Evolutionary conservation across 2,113 vertebrate genomes (phyloP), one percentile per base, ranked within the genome.

Genomic region (Kobus ellipsiprymnus): DNA sequence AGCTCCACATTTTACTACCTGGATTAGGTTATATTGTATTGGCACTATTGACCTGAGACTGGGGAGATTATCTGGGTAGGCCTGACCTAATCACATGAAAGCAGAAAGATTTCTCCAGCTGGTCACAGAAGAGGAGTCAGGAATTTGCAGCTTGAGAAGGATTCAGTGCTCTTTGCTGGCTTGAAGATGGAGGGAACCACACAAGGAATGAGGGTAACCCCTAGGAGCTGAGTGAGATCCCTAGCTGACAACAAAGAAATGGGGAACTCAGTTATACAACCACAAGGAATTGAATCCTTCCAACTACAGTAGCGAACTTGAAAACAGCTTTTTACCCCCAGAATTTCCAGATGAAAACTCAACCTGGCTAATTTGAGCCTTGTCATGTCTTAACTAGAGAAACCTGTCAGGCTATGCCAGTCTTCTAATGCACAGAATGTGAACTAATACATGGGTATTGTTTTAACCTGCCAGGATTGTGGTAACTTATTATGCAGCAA

Each of bases 231-330:
- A 91, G 50, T 48, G 33, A 57, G 55, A 86, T 14, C 46, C 50
- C 62, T 87, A 50, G 48, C 40, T 78, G 9, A 95, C 33, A 82
- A 83, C 40, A 67, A 89, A 95, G 60, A 78, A 57, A 59, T 7
- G 15, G 23, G 78, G 33, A 59, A 64, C 33, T 95, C 54, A 67
- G n/a, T 87, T 48, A 25, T 44, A 83, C 91, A 95, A 82, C 29
- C 48, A 91, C 71, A 67, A 86, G 97, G 29, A 93, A 91, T 7
- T 62, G 48, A 80, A 89, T 88, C 83, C 77, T 97, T 85, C 67
- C 29, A 90, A 46, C 77, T 33, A 71, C 5, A 74, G 55, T 33
- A 92, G 77, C 27, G 23, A 78, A 27, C 29, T 60, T 88, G 14
- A 89, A 93, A 93, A 57, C 11, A 88, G 50, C 67, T 57, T 5